Conservation (phyloP, 2,113 vertebrate genomes). For the Callopanchax toddi region DNA sequence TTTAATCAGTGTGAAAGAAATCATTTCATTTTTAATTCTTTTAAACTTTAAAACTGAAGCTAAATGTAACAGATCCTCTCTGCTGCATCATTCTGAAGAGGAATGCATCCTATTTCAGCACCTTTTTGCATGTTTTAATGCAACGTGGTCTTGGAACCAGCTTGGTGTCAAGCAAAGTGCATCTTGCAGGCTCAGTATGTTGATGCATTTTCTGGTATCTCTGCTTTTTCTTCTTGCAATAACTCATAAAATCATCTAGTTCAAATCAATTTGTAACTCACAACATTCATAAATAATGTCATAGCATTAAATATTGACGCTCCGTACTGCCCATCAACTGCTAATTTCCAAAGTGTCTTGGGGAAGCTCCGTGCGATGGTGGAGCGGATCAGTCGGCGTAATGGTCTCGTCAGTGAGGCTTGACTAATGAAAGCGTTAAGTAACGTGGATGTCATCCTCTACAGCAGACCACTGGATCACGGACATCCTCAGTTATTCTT, state of each 20-base stretch:
- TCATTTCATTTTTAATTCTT: too few species aligned
- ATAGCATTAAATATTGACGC: background rate
- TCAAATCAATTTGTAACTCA: background rate
- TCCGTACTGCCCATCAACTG: background rate
- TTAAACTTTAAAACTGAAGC: too few species aligned
- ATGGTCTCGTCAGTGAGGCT: conserved; percentile 42
- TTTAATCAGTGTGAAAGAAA: too few species aligned
- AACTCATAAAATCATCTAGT: conserved; percentile 1
- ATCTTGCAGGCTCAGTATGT: rapidly evolving
- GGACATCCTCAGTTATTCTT: conserved; percentile 52
- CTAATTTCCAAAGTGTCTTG: conserved; percentile 6
- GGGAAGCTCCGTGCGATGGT: conserved; percentile 15
- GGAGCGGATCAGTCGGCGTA: conserved; percentile 34
- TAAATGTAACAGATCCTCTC: too few species aligned
- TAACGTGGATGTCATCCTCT: conserved; percentile 45
- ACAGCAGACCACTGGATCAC: conserved; percentile 42
- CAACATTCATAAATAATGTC: background rate
- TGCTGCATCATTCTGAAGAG: too few species aligned
- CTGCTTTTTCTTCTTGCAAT: background rate
- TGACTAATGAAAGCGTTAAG: conserved; percentile 53
- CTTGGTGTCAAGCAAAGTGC: background rate
- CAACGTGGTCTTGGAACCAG: background rate
- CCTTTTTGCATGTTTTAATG: too few species aligned
- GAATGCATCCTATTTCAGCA: too few species aligned
- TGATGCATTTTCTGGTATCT: too few species aligned